Percentiles rank a stretch among this genome's conserved stretches.
These are phyloP conservation scores for Macropus fuliginosus DNA, from an alignment of 2,797 vertebrate species.

Conservation along the genomic window DNA sequence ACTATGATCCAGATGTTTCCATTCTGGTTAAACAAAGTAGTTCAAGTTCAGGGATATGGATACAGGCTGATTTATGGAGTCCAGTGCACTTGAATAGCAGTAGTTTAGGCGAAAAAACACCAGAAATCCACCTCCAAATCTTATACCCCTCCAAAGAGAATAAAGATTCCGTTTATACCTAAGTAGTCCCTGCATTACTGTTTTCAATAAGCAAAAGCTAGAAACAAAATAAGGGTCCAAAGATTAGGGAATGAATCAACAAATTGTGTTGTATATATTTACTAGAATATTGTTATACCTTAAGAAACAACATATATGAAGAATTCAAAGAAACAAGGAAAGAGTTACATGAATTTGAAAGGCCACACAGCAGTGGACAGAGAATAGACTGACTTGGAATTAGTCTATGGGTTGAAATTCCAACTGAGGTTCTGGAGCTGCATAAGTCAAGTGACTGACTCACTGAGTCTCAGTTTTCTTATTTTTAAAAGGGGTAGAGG, in stretches of 20 bases:
- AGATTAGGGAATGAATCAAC: neutral
- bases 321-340: neutral
- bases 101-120: conserved; percentile 35
- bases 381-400: neutral
- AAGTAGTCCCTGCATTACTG: neutral
- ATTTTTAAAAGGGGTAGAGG: neutral
- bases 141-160: neutral
- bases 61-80: conserved; percentile 13
- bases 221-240: neutral
- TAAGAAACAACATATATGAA: neutral
- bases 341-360: neutral
- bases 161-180: neutral
- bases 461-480: neutral
- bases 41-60: conserved; percentile 41
- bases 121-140: neutral
- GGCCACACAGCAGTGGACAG: neutral
- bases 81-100: neutral
- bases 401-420: neutral
- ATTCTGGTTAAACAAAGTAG: conserved; percentile 52
- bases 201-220: no score
- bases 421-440: neutral
- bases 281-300: neutral
- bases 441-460: neutral
- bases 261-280: neutral
- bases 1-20: neutral